phyloP scores from a whole-genome alignment of 2,113 vertebrate species.

The Pedetes capensis region DNA sequence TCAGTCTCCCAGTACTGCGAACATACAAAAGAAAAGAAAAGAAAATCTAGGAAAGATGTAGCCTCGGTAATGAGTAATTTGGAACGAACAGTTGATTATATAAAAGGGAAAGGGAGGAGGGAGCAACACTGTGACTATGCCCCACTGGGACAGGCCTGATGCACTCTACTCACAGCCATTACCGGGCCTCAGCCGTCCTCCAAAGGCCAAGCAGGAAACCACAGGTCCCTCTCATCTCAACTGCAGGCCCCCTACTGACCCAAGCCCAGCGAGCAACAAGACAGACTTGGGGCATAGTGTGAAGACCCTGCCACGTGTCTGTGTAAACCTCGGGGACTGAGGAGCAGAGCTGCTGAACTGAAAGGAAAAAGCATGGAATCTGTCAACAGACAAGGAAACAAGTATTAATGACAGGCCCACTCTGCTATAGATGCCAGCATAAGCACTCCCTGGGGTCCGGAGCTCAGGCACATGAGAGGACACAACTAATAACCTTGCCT shows the following conservation, averaged over 20 bases:
- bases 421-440: background rate
- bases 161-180: accelerated
- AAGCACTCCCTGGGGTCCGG: too few relatives aligned
- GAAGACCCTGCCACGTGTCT: background rate
- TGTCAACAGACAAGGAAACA: background rate
- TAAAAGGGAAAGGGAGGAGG: background rate
- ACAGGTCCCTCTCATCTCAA: background rate
- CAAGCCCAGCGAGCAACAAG: too few relatives aligned
- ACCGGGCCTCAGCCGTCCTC: accelerated
- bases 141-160: background rate
- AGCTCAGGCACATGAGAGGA: accelerated
- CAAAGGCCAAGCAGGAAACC: background rate
- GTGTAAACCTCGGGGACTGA: background rate
- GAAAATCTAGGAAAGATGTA: background rate
- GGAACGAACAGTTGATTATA: background rate
- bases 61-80: background rate
- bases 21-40: background rate
- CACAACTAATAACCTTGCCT: too few relatives aligned
- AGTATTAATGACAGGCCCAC: background rate
- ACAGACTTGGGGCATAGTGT: accelerated
- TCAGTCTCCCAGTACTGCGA: too few relatives aligned
- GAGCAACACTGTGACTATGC: accelerated
- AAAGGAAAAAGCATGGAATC: background rate
- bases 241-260: too few relatives aligned
- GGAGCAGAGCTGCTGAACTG: background rate